Evolutionary conservation across 1,140 invertebrate genomes (phyloP), one percentile per base, ranked within the genome.

Genomic region (Procambarus virginalis): DNA sequence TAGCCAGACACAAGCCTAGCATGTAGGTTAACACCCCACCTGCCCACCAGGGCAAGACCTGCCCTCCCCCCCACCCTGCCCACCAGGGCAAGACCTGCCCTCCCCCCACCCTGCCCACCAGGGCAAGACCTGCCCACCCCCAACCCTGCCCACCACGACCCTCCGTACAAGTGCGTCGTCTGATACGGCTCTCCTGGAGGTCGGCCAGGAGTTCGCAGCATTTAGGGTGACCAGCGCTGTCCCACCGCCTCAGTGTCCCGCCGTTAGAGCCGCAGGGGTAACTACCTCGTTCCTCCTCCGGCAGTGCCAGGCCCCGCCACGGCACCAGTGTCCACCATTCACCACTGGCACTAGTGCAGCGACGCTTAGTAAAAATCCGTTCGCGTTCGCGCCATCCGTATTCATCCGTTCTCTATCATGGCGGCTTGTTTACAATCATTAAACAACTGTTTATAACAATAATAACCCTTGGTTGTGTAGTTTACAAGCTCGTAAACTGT

Each of bases 191-290:
- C 82, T 75, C 2, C 82, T 84, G 82, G 82, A 84, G 70, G 68
- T 70, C 48, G 9, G 82, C 82, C 82, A 84, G 82, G 68, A 76
- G 68, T 70, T 76, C 9, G n/a, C n/a, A 70, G 46, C 82, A 84
- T 84, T 84, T 84, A 84, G 82, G 82, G 64, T 75, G 68, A 73
- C 82, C 73, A 75, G 68, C 51, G 46, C 46, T 70, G 64, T 75
- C 82, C 82, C 82, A 55, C 82, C 68, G 49, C 68, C 82, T 73
- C 82, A 84, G 82, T 34, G 34, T 34, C 34, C 34, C 34, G 34
- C 34, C 34, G 34, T n/a, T n/a, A n/a, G 82, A 84, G 68, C 82
- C 14, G 4, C 20, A 73, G 10, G 82, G 48, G 82, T 73, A 82
- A 70, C 68, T 84, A 48, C 68, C 46, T 51, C 17, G 82, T 64